phyloP scores from a whole-genome alignment of 2,113 vertebrate species.

The Balaeniceps rex region DNA sequence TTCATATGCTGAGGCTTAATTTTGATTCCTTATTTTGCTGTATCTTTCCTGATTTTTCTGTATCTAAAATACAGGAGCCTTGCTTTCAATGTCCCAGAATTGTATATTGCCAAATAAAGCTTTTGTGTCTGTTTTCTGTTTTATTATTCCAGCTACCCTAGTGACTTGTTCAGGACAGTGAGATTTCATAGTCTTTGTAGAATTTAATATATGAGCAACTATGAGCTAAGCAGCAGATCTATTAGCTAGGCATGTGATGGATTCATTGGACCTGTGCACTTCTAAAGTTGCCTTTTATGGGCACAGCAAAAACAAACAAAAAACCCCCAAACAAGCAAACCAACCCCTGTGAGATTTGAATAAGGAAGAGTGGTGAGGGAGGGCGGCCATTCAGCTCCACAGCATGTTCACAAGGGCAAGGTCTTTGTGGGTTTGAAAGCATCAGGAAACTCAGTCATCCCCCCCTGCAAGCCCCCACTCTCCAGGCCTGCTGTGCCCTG shows the following conservation, averaged over 20 bases:
- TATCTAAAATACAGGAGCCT: not conserved
- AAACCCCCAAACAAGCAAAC: not conserved
- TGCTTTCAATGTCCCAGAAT: not conserved
- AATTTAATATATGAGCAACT: not conserved
- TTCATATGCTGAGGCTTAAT: not conserved
- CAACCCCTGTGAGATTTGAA: not conserved
- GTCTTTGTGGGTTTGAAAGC: not conserved
- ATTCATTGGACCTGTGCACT: not conserved
- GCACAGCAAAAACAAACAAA: not conserved
- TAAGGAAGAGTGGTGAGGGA: not conserved
- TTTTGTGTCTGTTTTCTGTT: not conserved
- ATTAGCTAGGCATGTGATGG: not conserved
- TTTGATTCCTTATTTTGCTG: not conserved
- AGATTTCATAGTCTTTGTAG: not conserved
- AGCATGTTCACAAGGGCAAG: not conserved
- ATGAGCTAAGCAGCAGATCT: not conserved
- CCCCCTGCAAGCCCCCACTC: not conserved
- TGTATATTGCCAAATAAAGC: not conserved
- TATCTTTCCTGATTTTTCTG: not conserved
- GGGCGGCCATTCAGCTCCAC: rapidly evolving
- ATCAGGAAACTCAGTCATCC: not conserved
- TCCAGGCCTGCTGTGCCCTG: not conserved
- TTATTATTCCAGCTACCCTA: not conserved
- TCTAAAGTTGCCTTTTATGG: not conserved
- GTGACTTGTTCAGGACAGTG: not conserved